Evolutionary conservation across 2,888 invertebrate species (phyloP).

Genomic region (Geotrupes spiniger): DNA sequence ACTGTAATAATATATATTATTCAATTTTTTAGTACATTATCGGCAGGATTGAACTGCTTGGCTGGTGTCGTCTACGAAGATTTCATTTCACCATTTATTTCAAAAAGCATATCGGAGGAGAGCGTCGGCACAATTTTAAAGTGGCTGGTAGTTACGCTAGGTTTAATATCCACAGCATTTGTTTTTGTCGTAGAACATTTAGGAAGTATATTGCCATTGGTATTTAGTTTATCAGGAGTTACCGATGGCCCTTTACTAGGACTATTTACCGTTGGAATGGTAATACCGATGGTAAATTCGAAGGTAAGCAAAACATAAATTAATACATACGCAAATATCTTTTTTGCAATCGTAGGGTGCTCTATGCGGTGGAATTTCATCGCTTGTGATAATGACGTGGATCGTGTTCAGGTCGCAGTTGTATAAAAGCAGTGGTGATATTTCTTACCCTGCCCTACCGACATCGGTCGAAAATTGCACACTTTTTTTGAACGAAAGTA

Average conservation of each 20-base stretch:
- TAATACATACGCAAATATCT: no score
- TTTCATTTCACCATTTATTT: constrained; percentile 56
- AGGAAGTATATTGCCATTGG: constrained; percentile 65
- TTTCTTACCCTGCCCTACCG: constrained; percentile 39
- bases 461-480: constrained; percentile 27
- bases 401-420: constrained; percentile 39
- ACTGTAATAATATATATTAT: neutral
- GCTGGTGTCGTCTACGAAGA: constrained; percentile 66
- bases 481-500: neutral
- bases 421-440: constrained; percentile 30
- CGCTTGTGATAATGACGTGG: constrained; percentile 33
- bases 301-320: constrained; percentile 48
- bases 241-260: constrained; percentile 65
- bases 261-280: constrained; percentile 64
- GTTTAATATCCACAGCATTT: constrained; percentile 71
- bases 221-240: constrained; percentile 61
- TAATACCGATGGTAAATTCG: constrained; percentile 63
- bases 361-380: constrained; percentile 16
- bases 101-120: constrained; percentile 51
- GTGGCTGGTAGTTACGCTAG: constrained; percentile 51
- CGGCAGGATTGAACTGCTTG: constrained; percentile 60
- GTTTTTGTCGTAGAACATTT: constrained; percentile 61
- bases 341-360: no score
- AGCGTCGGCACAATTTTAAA: constrained; percentile 60
- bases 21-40: constrained; percentile 56